phyloP scores from a whole-genome alignment of 2,113 vertebrate species.

The Ailuropoda melanoleuca region DNA sequence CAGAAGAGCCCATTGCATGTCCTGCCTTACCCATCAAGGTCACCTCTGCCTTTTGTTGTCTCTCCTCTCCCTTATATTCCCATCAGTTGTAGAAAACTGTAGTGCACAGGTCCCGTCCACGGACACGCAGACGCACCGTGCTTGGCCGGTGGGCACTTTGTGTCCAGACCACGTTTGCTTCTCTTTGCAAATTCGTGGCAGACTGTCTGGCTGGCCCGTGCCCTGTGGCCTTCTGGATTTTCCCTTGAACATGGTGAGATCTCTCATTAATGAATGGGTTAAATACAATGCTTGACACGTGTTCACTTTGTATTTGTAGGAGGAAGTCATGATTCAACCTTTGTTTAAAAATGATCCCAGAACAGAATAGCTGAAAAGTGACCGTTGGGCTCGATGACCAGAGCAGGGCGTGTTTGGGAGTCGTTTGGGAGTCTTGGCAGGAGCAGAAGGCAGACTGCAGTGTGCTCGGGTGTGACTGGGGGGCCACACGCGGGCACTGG shows the following conservation, averaged over 20 bases:
- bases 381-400: background rate
- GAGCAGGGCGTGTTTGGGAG: background rate
- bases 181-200: slow-evolving; percentile 23
- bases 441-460: background rate
- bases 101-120: background rate
- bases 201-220: slow-evolving; percentile 1
- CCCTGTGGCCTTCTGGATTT: background rate
- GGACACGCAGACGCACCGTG: background rate
- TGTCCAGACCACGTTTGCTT: background rate
- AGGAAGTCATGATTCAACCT: background rate
- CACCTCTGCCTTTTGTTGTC: background rate
- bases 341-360: background rate
- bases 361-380: background rate
- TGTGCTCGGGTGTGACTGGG: background rate
- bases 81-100: background rate
- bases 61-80: background rate
- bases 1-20: background rate
- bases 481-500: background rate
- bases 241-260: slow-evolving; percentile 1
- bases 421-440: background rate
- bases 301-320: slow-evolving; percentile 7
- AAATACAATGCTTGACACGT: background rate
- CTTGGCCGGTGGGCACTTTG: background rate
- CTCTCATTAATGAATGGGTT: background rate
- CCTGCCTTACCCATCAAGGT: background rate